Base-by-base conservation (phyloP, 2,888 invertebrate species). In the Thereva unica region DNA sequence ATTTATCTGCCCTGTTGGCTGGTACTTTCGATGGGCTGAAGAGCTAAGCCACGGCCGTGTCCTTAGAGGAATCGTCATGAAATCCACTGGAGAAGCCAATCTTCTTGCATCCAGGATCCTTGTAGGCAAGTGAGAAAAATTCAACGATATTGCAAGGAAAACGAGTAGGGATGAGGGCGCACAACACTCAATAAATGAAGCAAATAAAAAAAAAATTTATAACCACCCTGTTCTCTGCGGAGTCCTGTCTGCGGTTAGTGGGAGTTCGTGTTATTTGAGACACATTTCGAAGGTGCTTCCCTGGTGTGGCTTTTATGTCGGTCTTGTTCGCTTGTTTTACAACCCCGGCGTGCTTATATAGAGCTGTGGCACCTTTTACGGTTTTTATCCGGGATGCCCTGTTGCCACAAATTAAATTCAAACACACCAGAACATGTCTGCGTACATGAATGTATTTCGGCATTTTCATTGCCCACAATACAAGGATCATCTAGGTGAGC, bases 181-280 rank as follows among this genome's bases (percentile, higher is more conserved):
- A 47, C 59, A 59, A 47, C 59, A 59, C 59, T 59, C 45, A 59
- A 59, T 59, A 59, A 59, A 59, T 59, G 59, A 59, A 59, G 49
- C 49, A 49, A 59, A 59, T 59, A 59, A 59, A 59, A 55, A n/a
- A 54, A 59, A 59, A 59, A 59, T 59, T 59, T 59, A 59, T 59
- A 47, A 59, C 59, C 49, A 35, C 59, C 59, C 47, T 5, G 37
- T n/a, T 40, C 54, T 55, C 41, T 47, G 38, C 37, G 45, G 59
- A 59, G 37, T 47, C 41, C 41, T 55, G 55, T 55, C 55, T 55
- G 55, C 55, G 55, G 38, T 41, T 40, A 38, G 10, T 37, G 38
- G 53, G 35, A 37, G 35, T 9, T 35, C 38, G 55, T 55, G 38
- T 38, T 55, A 41, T 55, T 55, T 40, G 55, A 55, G 55, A 55